These are phyloP conservation scores for Drosophila hydei DNA, from an alignment of 1,140 invertebrate genomes.

Conservation along the genomic window DNA sequence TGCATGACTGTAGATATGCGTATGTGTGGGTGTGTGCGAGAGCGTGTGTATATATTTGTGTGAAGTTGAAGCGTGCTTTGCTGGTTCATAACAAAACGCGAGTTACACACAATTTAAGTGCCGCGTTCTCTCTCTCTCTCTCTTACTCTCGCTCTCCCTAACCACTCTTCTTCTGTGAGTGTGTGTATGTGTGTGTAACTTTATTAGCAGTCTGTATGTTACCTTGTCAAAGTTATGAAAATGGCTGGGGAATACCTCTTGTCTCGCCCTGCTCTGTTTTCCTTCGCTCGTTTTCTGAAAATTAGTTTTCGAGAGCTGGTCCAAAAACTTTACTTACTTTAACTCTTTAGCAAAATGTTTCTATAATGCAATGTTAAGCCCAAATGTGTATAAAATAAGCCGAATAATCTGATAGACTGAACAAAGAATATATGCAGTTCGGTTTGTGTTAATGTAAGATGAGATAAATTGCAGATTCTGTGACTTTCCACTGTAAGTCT, in stretches of 20 bases:
- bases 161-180: constrained; percentile 4
- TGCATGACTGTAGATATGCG: constrained; percentile 5
- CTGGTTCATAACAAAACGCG: constrained; percentile 26
- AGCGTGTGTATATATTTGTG: neutral
- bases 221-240: constrained; percentile 77
- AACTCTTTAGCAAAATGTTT: constrained; percentile 22
- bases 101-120: constrained; percentile 25
- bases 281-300: constrained; percentile 10
- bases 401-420: neutral
- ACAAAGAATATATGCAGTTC: too few relatives aligned
- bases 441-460: too few relatives aligned
- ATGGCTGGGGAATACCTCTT: constrained; percentile 54
- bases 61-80: constrained; percentile 5
- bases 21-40: constrained; percentile 1
- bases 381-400: neutral
- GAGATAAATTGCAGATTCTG: too few relatives aligned
- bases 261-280: constrained; percentile 25
- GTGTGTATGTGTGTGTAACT: constrained; percentile 33
- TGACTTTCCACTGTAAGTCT: too few relatives aligned
- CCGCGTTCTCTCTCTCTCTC: neutral
- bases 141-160: constrained; percentile 5
- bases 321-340: neutral
- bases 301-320: constrained; percentile 49
- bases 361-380: neutral
- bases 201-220: constrained; percentile 60